Conservation (phyloP, 2,888 invertebrate species). For the Noctua janthe region DNA sequence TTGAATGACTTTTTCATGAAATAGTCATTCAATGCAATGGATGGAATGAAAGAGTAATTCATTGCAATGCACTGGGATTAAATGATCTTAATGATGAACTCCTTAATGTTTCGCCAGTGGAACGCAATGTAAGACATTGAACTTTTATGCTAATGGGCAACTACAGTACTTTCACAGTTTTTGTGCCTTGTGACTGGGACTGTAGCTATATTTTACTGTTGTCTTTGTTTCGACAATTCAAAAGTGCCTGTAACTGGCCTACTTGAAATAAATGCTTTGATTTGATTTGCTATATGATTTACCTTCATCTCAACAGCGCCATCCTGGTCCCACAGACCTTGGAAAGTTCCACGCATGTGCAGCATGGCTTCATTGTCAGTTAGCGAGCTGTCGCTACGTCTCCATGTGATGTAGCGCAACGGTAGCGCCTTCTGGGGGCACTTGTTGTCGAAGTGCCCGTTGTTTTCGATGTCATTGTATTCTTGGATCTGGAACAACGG, state of each 20-base stretch:
- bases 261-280: too few species aligned
- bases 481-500: slow-evolving; percentile 88
- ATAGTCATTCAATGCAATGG: too few species aligned
- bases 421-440: slow-evolving; percentile 76
- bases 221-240: too few species aligned
- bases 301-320: slow-evolving; percentile 78
- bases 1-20: too few species aligned
- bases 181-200: too few species aligned
- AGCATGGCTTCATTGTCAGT: slow-evolving; percentile 82
- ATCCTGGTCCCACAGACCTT: slow-evolving; percentile 49
- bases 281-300: slow-evolving; percentile 34
- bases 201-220: too few species aligned
- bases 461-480: slow-evolving; percentile 90
- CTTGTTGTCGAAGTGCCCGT: slow-evolving; percentile 78
- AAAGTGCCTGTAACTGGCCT: too few species aligned
- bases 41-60: too few species aligned
- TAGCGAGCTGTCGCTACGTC: slow-evolving; percentile 73
- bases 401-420: slow-evolving; percentile 74
- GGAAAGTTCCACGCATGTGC: slow-evolving; percentile 69
- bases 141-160: too few species aligned
- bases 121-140: not conserved
- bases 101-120: not conserved
- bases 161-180: too few species aligned
- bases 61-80: too few species aligned
- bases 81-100: not conserved